These are phyloP conservation scores for Myrmecophaga tridactyla DNA, from an alignment of 2,113 vertebrate genomes.

Conservation along the genomic window DNA sequence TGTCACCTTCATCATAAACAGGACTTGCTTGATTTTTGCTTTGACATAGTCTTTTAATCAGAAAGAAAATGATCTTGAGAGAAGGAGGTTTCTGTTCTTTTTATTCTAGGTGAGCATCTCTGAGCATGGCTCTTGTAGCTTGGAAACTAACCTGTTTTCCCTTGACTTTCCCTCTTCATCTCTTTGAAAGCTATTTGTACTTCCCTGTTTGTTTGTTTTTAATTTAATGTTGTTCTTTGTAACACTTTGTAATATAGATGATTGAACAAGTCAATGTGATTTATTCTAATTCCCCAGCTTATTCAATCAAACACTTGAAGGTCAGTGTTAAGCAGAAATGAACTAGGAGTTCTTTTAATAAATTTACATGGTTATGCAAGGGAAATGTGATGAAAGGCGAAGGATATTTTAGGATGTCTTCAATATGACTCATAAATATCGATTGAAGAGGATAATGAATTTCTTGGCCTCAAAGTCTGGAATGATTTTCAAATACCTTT, in stretches of 20 bases:
- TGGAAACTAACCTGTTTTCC: not conserved
- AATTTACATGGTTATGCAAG: slow-evolving; percentile 69
- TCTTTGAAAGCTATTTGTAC: not conserved
- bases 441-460: slow-evolving; percentile 42
- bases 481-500: not conserved
- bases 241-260: slow-evolving; percentile 20
- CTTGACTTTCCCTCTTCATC: not conserved
- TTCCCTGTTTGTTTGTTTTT: not conserved
- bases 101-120: not conserved
- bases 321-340: slow-evolving; percentile 75
- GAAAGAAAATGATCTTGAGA: not conserved
- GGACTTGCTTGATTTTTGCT: not conserved
- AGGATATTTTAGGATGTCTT: slow-evolving; percentile 5
- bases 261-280: slow-evolving; percentile 41
- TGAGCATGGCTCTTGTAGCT: rapidly evolving
- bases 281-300: slow-evolving; percentile 60
- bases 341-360: slow-evolving; percentile 68
- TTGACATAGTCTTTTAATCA: not conserved
- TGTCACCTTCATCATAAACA: not conserved
- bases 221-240: slow-evolving; percentile 39
- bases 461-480: slow-evolving; percentile 18
- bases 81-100: not conserved
- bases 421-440: slow-evolving; percentile 54
- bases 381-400: slow-evolving; percentile 56
- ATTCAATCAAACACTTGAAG: slow-evolving; percentile 77